These are phyloP conservation scores for Halcyon chelicuti DNA, from an alignment of 2,797 vertebrate species.

Conservation along the genomic window DNA sequence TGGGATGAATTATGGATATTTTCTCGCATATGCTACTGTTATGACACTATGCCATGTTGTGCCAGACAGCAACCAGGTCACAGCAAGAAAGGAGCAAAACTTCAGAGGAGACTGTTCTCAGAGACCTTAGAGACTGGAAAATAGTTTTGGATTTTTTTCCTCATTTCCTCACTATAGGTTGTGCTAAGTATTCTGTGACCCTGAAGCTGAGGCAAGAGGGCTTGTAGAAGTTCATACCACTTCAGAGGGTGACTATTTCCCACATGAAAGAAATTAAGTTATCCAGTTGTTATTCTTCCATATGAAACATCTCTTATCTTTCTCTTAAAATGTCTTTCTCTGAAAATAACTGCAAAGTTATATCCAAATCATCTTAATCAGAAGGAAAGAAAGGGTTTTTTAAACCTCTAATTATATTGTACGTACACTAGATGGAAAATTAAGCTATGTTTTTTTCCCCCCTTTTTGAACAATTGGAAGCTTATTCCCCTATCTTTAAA, in stretches of 20 bases:
- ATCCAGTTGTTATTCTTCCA: neutral
- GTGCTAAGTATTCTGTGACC: neutral
- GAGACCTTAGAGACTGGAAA: neutral
- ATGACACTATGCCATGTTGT: neutral
- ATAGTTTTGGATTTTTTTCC: neutral
- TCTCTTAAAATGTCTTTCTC: neutral
- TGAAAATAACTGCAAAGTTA: neutral
- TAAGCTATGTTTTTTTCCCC: neutral
- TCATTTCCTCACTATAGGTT: neutral
- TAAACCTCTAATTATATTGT: neutral
- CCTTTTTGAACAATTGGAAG: neutral
- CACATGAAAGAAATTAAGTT: neutral
- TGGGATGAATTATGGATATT: neutral
- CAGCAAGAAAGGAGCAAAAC: neutral
- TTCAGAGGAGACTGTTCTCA: neutral
- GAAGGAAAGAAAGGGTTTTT: neutral
- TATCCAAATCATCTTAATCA: neutral
- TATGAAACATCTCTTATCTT: neutral
- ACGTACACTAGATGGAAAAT: neutral
- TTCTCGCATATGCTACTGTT: slow-evolving; percentile 31
- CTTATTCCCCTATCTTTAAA: neutral
- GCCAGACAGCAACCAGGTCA: slow-evolving; percentile 42
- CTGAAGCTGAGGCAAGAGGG: neutral
- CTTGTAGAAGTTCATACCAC: neutral
- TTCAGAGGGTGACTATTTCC: neutral